Base-by-base conservation (phyloP, 30 jellyfish, hydroid and myxozoan species). In the Cassiopea xamachana region DNA sequence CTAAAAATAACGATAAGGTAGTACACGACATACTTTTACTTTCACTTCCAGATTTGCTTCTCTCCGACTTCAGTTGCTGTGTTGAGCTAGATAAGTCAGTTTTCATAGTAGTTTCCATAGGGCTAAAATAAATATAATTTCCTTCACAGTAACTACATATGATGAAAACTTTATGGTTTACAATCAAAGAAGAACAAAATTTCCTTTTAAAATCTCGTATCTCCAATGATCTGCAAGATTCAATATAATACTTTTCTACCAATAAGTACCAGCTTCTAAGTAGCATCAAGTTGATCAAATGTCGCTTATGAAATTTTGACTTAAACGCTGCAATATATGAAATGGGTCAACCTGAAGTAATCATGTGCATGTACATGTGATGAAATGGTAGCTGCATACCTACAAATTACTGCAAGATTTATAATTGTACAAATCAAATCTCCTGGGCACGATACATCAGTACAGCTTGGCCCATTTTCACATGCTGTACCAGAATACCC, bases 391-490 rank as follows among this genome's bases (percentile, higher is more conserved):
- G 14, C 10, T 2, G 2, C 80, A 16, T 48, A 82, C 90, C 70
- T 64, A 73, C 90, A 82, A 46, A 82, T 75, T 64, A 43, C 90
- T 17, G 17, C 9, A 19, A 49, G 3, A 7, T 48, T 45, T 62
- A 5, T 10, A 8, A 67, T 46, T 19, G 14, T 8, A 55, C 81
- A 67, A 7, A 44, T 44, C 45, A 48, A 62, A 51, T 61, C 68
- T 6, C 9, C 69, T 16, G 90, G 90, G 48, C 90, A 82, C 1
- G 46, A 13, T 6, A 82, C 82, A 18, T 18, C 8, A n/a, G 39
- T 9, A 82, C 90, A 82, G 75, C 82, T 62, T 39, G 90, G 82
- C 18, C 90, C 81, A 46, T 39, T 45, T 82, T 82, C 82, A 69
- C 81, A 82, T 48, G 18, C 19, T 7, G 45, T 50, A n/a, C 82